phyloP scores from a whole-genome alignment of 2,888 invertebrate genomes.

The Andrena fulva region DNA sequence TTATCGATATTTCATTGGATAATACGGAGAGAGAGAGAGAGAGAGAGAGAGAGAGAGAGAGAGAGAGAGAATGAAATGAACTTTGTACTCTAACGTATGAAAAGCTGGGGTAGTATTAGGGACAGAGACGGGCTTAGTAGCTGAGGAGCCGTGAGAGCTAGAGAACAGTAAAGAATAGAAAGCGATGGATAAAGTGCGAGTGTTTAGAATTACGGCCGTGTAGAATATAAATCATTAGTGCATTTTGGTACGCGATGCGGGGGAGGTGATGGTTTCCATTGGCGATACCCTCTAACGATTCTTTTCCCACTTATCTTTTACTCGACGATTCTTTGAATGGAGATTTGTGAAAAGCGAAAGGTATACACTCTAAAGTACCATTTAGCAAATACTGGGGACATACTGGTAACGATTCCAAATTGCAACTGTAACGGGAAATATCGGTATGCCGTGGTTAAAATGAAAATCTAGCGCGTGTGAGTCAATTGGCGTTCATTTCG shows the following conservation, averaged over 20 bases:
- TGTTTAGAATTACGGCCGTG: slow-evolving; percentile 22
- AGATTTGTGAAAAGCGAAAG: background rate
- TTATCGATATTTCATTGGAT: background rate
- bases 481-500: background rate
- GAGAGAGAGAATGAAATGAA: slow-evolving; percentile 5
- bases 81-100: slow-evolving; percentile 1
- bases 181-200: slow-evolving; percentile 39
- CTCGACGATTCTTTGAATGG: background rate
- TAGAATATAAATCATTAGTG: slow-evolving; percentile 36
- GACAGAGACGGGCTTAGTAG: too few species aligned
- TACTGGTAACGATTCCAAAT: slow-evolving; percentile 30
- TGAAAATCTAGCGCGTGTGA: background rate
- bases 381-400: slow-evolving; percentile 20
- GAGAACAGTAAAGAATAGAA: background rate
- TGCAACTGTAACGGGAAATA: slow-evolving; percentile 34
- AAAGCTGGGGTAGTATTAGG: background rate
- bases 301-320: background rate
- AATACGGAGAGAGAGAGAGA: background rate
- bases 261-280: slow-evolving; percentile 5
- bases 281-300: background rate
- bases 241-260: slow-evolving; percentile 7
- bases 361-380: background rate
- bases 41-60: background rate
- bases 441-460: slow-evolving; percentile 15
- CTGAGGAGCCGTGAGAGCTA: slow-evolving; percentile 3